phyloP scores from a whole-genome alignment of 2,888 invertebrate genomes.

The Euplagia quadripunctaria region DNA sequence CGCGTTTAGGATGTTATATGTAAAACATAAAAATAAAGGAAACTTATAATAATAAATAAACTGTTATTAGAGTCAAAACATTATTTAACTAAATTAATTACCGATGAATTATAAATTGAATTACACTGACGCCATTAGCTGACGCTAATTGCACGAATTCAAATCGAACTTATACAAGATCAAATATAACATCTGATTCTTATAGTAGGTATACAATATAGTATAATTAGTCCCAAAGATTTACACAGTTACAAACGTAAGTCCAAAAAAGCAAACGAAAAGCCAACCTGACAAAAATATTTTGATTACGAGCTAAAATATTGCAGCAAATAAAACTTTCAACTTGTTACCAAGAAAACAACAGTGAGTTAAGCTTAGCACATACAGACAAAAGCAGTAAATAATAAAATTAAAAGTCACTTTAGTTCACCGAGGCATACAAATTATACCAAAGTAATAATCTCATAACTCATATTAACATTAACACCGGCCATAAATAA shows the following conservation, averaged over 20 bases:
- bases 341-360: conserved; percentile 55
- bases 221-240: neutral
- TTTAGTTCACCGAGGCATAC: conserved; percentile 67
- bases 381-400: conserved; percentile 76
- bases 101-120: no score
- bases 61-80: no score
- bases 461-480: conserved; percentile 72
- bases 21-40: no score
- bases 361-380: conserved; percentile 44
- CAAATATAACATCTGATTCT: neutral
- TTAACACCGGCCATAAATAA: conserved; percentile 70
- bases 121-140: no score
- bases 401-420: conserved; percentile 74
- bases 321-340: conserved; percentile 50
- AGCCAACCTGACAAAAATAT: conserved; percentile 47
- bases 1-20: no score
- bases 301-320: conserved; percentile 48
- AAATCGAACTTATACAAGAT: no score
- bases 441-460: conserved; percentile 74
- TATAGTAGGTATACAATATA: neutral
- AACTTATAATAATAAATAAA: no score
- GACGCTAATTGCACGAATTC: no score
- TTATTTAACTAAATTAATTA: no score
- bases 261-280: conserved; percentile 28
- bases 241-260: neutral